A percentile compares a stretch with the other conserved stretches of the same genome.
These are phyloP conservation scores for Anableps anableps DNA, from an alignment of 2,797 vertebrate species.

Conservation along the genomic window DNA sequence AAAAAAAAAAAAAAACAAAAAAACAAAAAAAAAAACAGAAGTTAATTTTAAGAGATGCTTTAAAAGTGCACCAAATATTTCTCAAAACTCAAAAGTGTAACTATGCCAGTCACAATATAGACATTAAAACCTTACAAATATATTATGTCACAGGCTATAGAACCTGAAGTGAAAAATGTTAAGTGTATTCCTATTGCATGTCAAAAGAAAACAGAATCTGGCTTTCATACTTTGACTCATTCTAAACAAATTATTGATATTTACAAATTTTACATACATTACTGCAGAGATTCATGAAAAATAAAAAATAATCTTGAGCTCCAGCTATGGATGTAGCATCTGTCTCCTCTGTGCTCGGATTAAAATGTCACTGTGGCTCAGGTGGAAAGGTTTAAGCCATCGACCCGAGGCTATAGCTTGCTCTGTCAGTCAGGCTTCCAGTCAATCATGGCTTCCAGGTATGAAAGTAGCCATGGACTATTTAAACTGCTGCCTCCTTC, in stretches of 20 bases:
- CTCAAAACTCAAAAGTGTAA: neutral
- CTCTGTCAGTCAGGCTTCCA: conserved; percentile 38
- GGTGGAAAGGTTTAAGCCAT: conserved; percentile 31
- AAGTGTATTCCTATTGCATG: neutral
- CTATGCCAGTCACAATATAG: no score
- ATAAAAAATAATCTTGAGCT: neutral
- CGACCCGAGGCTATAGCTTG: conserved; percentile 26
- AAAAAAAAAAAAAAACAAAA: neutral
- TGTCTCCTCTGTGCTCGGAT: conserved; percentile 9
- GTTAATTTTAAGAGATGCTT: neutral
- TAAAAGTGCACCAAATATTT: neutral
- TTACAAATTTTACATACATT: neutral
- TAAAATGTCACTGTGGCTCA: conserved; percentile 26
- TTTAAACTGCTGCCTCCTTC: conserved; percentile 15
- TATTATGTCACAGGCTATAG: neutral
- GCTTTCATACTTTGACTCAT: neutral
- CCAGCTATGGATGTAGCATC: neutral
- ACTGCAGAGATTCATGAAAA: neutral
- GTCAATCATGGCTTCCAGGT: conserved; percentile 37
- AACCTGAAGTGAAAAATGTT: neutral
- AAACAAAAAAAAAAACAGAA: neutral
- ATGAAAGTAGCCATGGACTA: conserved; percentile 19
- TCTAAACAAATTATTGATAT: neutral
- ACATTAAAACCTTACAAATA: no score
- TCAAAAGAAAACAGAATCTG: neutral